phyloP scores from a whole-genome alignment of 2,113 vertebrate genomes.

The Neoarius graeffei region DNA sequence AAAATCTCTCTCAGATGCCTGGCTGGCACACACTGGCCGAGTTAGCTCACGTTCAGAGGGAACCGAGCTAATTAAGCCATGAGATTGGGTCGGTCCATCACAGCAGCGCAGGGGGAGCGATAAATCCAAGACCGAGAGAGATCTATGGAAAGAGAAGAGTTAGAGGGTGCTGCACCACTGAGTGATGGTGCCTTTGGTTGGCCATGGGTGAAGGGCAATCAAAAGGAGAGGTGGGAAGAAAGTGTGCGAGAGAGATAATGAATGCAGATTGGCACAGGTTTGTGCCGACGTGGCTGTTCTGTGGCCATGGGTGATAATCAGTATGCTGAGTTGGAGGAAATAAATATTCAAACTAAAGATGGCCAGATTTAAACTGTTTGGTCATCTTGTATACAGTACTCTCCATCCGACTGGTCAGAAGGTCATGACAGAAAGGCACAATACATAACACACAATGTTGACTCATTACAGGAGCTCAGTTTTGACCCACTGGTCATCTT shows the following conservation, averaged over 20 bases:
- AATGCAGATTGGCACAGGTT: conserved; percentile 38
- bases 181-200: conserved; percentile 35
- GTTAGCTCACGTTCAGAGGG: background rate
- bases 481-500: background rate
- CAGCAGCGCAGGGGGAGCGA: background rate
- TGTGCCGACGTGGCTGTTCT: conserved; percentile 26
- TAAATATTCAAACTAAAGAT: conserved; percentile 32
- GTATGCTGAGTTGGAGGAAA: conserved; percentile 17
- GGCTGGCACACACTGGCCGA: background rate
- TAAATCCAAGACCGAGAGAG: conserved; percentile 34
- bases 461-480: background rate
- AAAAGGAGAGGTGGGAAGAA: background rate
- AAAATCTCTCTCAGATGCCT: background rate
- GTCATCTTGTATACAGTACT: background rate
- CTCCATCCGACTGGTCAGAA: background rate
- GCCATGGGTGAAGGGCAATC: conserved; percentile 41
- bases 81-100: conserved; percentile 38
- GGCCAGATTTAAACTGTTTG: conserved; percentile 6
- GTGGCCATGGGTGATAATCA: conserved; percentile 25
- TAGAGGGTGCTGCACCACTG: conserved; percentile 24
- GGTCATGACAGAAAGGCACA: conserved; percentile 10
- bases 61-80: conserved; percentile 37
- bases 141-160: conserved; percentile 5
- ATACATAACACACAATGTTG: background rate
- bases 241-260: conserved; percentile 27